Evolutionary conservation across 2,888 invertebrate species (phyloP), one percentile per base, ranked within the genome.

Genomic region (Drosophila differens): DNA sequence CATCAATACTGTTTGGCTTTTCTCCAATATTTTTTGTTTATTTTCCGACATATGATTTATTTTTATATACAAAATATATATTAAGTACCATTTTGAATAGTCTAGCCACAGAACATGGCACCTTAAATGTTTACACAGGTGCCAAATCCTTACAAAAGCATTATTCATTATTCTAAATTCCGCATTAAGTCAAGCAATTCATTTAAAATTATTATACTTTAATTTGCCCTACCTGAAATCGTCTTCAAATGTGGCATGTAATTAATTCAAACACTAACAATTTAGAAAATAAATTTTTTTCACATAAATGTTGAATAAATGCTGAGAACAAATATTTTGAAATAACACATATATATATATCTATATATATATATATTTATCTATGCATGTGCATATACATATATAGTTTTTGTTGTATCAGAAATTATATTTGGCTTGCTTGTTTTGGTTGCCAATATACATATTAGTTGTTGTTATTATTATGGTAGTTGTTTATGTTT

Each of bases 401-500:
- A 7, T 49, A 19, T 44, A 16, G n/a, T 41, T 59, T 52, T 22
- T 62, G 19, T 62, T 57, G 25, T n/a, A 52, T 41, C 39, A 39
- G 25, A 60, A 59, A 70, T 54, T 35, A 37, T 51, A 58, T 64
- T 64, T 52, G 52, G 6, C 37, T 63, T 63, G 37, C 47, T 61
- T 33, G 32, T 57, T 33, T 33, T 25, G 47, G 37, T 49, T 68
- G 37, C 53, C 53, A 47, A 65, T 55, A 65, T 57, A 53, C 28
- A 52, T 47, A 55, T 37, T 53, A 54, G 52, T 53, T 68, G n/a
- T 55, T 52, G 25, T 69, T 61, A 2, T 32, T 57, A 25, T 65
- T 47, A 39, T 62, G 51, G 25, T 59, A 16, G 71, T 80, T 76
- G 63, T 80, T 80, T 76, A 76, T 76, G 80, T 69, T 76, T 80